Conservation (phyloP, 2,888 invertebrate genomes). For the Bruchidius siliquastri region DNA sequence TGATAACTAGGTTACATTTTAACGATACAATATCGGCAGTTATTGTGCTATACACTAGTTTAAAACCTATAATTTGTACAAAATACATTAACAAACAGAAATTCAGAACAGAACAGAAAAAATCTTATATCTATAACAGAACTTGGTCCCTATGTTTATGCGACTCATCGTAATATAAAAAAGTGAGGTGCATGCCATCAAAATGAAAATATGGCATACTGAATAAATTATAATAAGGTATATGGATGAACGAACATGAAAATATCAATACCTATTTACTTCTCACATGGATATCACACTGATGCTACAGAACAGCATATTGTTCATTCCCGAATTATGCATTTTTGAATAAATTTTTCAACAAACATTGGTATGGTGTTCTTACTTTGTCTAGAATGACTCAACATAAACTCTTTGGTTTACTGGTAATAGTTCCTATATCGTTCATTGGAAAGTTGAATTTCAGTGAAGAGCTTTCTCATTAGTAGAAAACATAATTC, state of each 20-base stretch:
- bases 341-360: too few species aligned
- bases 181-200: background rate
- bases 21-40: constrained; percentile 8
- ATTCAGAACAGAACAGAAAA: background rate
- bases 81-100: background rate
- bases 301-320: background rate
- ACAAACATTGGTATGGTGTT: too few species aligned
- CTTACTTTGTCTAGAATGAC: too few species aligned
- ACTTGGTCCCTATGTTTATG: constrained; percentile 23
- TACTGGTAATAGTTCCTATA: too few species aligned
- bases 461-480: too few species aligned
- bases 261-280: background rate
- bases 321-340: too few species aligned
- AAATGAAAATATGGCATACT: background rate
- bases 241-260: background rate
- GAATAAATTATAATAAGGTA: background rate
- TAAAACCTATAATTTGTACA: constrained; percentile 2
- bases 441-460: background rate
- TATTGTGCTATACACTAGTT: constrained; percentile 3
- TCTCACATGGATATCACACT: background rate
- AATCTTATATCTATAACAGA: constrained; percentile 8
- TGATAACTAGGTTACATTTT: background rate
- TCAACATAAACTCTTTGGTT: background rate
- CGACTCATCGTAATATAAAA: constrained; percentile 1
- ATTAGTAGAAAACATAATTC: too few species aligned